Percentiles rank a stretch among this genome's conserved stretches.
These are phyloP conservation scores for Drosophila formosana DNA, from an alignment of 2,888 invertebrate species.

Conservation along the genomic window DNA sequence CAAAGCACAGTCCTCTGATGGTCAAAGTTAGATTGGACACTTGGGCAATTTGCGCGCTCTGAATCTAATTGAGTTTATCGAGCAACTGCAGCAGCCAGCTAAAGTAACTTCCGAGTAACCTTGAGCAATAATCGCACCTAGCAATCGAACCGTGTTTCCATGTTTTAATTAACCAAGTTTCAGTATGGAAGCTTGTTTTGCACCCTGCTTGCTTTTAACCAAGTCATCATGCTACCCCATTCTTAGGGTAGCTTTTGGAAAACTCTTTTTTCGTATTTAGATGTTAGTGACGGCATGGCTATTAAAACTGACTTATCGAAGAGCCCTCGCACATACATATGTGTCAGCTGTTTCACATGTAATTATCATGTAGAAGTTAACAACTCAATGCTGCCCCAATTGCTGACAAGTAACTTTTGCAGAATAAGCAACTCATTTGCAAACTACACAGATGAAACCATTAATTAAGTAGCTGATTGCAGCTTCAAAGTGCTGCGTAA, in stretches of 20 bases:
- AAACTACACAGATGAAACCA: slow-evolving; percentile 7
- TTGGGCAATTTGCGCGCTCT: slow-evolving; percentile 78
- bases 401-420: slow-evolving; percentile 11
- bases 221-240: slow-evolving; percentile 6
- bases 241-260: neutral
- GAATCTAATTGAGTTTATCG: slow-evolving; percentile 82
- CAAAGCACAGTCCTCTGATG: slow-evolving; percentile 65
- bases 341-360: slow-evolving; percentile 32
- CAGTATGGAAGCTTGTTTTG: neutral
- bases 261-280: neutral
- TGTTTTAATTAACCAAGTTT: neutral
- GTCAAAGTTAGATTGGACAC: slow-evolving; percentile 83
- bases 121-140: neutral
- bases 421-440: slow-evolving; percentile 32
- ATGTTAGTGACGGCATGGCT: neutral
- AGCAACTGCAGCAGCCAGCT: slow-evolving; percentile 58
- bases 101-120: slow-evolving; percentile 12
- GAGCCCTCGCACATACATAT: slow-evolving; percentile 15
- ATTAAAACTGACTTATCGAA: slow-evolving; percentile 10
- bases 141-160: neutral
- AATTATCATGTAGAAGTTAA: slow-evolving; percentile 51
- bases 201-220: neutral
- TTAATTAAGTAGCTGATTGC: slow-evolving; percentile 38
- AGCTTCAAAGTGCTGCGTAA: slow-evolving; percentile 18
- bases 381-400: slow-evolving; percentile 55